phyloP scores from a whole-genome alignment of 2,113 vertebrate species.

The Patagioenas fasciata region DNA sequence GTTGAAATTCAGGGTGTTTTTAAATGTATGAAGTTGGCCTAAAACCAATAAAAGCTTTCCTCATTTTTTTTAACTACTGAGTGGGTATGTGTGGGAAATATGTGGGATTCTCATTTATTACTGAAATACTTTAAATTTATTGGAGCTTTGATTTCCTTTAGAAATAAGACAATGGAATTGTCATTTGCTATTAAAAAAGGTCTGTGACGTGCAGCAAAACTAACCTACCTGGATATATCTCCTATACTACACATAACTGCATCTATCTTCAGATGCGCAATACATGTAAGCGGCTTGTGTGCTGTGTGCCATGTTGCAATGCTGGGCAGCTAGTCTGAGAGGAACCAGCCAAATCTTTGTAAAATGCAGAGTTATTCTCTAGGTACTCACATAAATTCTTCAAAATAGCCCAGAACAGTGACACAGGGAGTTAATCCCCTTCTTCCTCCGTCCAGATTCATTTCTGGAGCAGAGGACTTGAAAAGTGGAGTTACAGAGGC shows the following conservation, averaged over 20 bases:
- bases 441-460: not conserved
- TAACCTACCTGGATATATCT: not conserved
- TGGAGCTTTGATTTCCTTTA: not conserved
- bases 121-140: not conserved
- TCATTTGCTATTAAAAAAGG: not conserved
- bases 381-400: not conserved
- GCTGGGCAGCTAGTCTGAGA: not conserved
- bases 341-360: not conserved
- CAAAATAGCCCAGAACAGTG: not conserved
- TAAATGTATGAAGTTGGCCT: not conserved
- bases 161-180: not conserved
- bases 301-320: not conserved
- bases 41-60: not conserved
- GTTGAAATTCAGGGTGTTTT: fast-evolving
- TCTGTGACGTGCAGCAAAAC: not conserved
- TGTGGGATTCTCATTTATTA: not conserved
- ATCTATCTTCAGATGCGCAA: not conserved
- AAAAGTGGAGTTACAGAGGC: not conserved
- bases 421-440: not conserved
- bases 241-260: no score
- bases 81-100: not conserved
- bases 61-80: not conserved
- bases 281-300: not conserved
- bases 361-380: not conserved
- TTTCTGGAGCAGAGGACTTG: not conserved